Base-by-base conservation (phyloP, 2,113 vertebrate species). In the Pungitius pungitius region DNA sequence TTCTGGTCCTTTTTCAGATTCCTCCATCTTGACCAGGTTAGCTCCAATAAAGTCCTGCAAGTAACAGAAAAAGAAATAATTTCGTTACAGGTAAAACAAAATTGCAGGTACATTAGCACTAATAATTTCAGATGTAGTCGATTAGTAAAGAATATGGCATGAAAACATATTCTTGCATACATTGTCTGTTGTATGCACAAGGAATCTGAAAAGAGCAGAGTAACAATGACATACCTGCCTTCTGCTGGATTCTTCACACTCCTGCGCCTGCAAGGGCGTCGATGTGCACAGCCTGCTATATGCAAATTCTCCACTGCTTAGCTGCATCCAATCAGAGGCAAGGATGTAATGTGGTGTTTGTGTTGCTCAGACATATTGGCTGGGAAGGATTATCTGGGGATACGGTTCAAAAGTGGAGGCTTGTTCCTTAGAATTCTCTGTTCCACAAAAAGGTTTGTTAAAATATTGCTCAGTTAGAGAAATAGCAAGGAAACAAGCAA, bases 221-320 rank as follows among this genome's bases (percentile, higher is more conserved):
- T 5, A 71, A 37, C 17, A 81, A 60, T 22, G 33, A 43, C 72
- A 22, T 77, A 81, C 80, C 78, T 73, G 77, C 75, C 64, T 37
- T 7, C 45, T 33, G 35, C 70, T 67, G 56, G 72, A 73, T 69
- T 86, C 82, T 72, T 60, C 7, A 2, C 37, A 73, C 68, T 70
- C 61, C 37, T 81, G 61, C 43, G 14, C 6, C 24, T 75, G 77
- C 70, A 68, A 40, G 76, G 78, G 74, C 63, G 61, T 76, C 73
- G 71, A 49, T 67, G 60, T 22, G 56, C 71, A 59, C 63, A 79
- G 40, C 12, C 61, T 83, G 62, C 69, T 90, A 75, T 89, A 90
- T 92, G 90, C 89, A 90, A 90, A 92, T 90, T 42, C 43, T 78
- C 12, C 61, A 30, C 2, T 1, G 26, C 37, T 24, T 5, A 26